Conservation (phyloP, 2,888 invertebrate species). For the Acrobasis suavella region DNA sequence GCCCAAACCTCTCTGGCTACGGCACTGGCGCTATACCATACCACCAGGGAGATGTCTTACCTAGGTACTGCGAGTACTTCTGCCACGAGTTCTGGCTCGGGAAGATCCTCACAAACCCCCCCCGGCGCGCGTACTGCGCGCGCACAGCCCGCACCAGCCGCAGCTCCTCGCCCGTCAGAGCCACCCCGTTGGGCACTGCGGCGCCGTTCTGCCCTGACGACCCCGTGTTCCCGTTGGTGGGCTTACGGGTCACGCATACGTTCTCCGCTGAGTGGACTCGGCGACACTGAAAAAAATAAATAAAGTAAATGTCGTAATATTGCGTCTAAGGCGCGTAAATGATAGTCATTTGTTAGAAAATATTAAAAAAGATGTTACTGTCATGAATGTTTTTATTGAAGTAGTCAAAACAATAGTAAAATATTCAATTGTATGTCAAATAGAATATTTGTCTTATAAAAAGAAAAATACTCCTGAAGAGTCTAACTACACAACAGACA, state of each 20-base stretch:
- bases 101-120: conserved; percentile 95
- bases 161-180: conserved; percentile 89
- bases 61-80: conserved; percentile 89
- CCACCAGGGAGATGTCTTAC: conserved; percentile 41
- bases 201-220: neutral
- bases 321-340: too few species aligned
- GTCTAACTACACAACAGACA: too few species aligned
- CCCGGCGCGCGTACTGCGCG: conserved; percentile 90
- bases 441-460: too few species aligned
- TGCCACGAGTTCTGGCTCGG: conserved; percentile 95
- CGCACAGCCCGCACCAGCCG: conserved; percentile 88
- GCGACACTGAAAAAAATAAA: conserved; percentile 83
- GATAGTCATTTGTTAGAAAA: too few species aligned
- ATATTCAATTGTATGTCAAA: too few species aligned
- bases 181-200: conserved; percentile 56
- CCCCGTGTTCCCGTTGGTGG: conserved; percentile 38
- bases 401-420: too few species aligned
- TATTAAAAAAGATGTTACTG: too few species aligned
- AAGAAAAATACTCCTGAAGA: too few species aligned
- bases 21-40: too few species aligned
- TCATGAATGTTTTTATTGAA: too few species aligned
- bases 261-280: conserved; percentile 89
- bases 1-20: too few species aligned
- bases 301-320: too few species aligned
- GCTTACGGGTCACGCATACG: conserved; percentile 67